Conservation (phyloP, 2,888 invertebrate species). For the Leptinotarsa tumamoca region DNA sequence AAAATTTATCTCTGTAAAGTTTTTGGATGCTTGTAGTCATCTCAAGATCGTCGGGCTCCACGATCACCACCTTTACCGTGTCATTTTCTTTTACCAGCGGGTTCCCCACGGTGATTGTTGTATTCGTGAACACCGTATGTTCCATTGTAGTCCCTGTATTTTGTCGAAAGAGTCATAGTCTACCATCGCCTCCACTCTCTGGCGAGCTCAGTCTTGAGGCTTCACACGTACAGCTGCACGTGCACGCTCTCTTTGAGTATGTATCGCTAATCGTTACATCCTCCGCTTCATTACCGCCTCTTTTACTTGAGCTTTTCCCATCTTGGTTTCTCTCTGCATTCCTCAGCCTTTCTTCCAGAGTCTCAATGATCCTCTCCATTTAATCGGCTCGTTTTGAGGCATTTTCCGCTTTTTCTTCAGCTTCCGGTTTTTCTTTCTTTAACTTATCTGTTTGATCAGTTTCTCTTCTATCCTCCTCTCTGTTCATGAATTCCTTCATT, state of each 20-base stretch:
- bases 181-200: neutral
- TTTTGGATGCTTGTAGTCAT: conserved; percentile 16
- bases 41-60: conserved; percentile 3
- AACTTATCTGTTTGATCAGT: neutral
- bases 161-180: neutral
- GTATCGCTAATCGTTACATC: neutral
- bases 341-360: neutral
- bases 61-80: conserved; percentile 12
- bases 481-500: neutral
- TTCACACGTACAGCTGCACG: neutral
- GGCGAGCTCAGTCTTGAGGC: neutral
- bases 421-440: neutral
- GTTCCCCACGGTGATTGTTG: conserved; percentile 8
- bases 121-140: conserved; percentile 13
- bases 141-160: conserved; percentile 15
- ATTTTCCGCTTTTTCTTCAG: neutral
- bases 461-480: neutral
- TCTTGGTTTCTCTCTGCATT: neutral
- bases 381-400: neutral
- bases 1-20: conserved; percentile 17
- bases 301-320: neutral
- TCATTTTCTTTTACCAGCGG: neutral
- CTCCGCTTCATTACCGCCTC: neutral
- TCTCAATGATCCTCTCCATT: neutral
- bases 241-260: neutral